phyloP scores from a whole-genome alignment of 2,113 vertebrate species.

The Craseonycteris thonglongyai region DNA sequence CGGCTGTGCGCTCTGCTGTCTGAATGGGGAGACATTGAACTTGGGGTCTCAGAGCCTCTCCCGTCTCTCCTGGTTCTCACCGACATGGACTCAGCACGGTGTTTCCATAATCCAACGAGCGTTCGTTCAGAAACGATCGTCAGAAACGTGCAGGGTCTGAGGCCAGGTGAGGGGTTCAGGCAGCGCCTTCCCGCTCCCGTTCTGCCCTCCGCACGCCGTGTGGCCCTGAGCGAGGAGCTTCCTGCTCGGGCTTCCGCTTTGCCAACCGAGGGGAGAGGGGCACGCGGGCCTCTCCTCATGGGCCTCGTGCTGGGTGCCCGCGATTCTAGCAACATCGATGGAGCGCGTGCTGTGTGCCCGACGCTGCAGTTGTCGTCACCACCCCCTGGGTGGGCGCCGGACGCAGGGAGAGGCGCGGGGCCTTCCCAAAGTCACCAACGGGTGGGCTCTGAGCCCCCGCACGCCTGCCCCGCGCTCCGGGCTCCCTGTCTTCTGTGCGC shows the following conservation, averaged over 20 bases:
- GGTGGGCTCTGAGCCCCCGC: neutral
- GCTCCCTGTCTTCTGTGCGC: neutral
- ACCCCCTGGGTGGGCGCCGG: neutral
- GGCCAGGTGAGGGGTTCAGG: fast-evolving
- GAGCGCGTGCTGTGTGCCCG: neutral
- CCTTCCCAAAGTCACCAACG: neutral
- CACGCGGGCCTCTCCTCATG: neutral
- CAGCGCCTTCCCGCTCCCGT: fast-evolving
- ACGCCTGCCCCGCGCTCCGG: fast-evolving
- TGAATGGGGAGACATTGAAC: fast-evolving
- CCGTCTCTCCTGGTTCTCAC: fast-evolving
- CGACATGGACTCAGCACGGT: fast-evolving
- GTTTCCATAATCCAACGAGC: fast-evolving
- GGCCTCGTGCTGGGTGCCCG: neutral
- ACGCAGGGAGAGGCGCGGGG: fast-evolving
- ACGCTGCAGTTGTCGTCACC: fast-evolving
- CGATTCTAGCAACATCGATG: neutral
- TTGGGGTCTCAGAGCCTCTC: fast-evolving
- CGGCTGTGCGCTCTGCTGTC: fast-evolving
- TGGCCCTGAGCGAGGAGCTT: neutral
- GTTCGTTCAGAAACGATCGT: fast-evolving
- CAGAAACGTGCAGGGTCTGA: neutral
- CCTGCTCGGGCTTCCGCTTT: neutral
- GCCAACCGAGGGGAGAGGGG: neutral
- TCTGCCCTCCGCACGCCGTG: fast-evolving